Evolutionary conservation across 2,797 vertebrate genomes (phyloP), one percentile per base, ranked within the genome.

Genomic region (Crocodylus rhombifer): DNA sequence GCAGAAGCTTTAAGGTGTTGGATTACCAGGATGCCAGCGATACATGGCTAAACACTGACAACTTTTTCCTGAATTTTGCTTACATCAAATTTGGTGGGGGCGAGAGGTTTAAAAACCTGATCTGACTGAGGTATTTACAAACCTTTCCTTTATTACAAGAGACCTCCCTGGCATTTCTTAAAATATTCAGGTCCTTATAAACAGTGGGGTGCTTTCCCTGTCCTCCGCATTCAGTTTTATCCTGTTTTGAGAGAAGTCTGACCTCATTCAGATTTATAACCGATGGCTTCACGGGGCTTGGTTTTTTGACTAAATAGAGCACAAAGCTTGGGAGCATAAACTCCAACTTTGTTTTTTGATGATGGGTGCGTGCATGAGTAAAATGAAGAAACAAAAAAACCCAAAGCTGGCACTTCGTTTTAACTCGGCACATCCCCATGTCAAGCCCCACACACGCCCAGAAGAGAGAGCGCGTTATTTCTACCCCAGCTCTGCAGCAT

Each of bases 21-120:
- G 71, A 80, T 90, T 82, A 64, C 75, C 74, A 16, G n/a, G 33
- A 5, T 65, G 81, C 74, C 71, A 56, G 61, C 60, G 61, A 90
- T 33, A 60, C 63, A 14, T 56, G 73, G 77, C 51, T 57, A 81
- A 80, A 85, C 55, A 80, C 74, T 93, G 86, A 83, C 82, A 88
- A 87, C 60, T 80, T 56, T 80, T 85, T 74, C 60, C 73, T 91
- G 78, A 87, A 87, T 89, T 81, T 80, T 55, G 65, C 82, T 74
- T 58, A 88, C 56, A 33, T 74, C 42, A 83, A 83, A 62, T 78
- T 73, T 62, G 13, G 58, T 28, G 42, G 65, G 18, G 57, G 77
- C 78, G 30, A 79, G 61, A 67, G 69, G 60, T 90, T 57, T 56
- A 62, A 80, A 71, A 64, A 65, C 20, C 63, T 73, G 76, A 87